Evolutionary conservation across 2,888 invertebrate genomes (phyloP).

Genomic region (Amphimallon solstitiale): DNA sequence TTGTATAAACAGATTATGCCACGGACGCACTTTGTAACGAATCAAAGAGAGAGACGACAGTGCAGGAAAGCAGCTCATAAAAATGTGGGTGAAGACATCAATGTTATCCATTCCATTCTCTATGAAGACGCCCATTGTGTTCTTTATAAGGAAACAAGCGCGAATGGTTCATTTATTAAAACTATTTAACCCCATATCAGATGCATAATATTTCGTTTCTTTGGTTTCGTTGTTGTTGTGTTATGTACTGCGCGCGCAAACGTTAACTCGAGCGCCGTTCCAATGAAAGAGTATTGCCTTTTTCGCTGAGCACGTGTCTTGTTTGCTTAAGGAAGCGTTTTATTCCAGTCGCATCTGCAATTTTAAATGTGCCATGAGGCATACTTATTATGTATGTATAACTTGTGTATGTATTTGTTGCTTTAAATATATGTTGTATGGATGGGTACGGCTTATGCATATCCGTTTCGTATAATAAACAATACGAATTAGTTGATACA

Average conservation of each 20-base stretch:
- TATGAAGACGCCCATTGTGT: slow-evolving; percentile 31
- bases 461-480: neutral
- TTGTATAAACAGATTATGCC: neutral
- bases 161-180: slow-evolving; percentile 31
- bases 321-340: slow-evolving; percentile 30
- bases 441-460: slow-evolving; percentile 15
- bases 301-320: slow-evolving; percentile 29
- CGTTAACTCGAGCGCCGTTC: neutral
- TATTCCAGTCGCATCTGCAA: slow-evolving; percentile 33
- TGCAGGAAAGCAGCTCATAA: slow-evolving; percentile 9
- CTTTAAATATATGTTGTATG: neutral
- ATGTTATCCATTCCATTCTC: slow-evolving; percentile 24
- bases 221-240: neutral
- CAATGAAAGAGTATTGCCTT: slow-evolving; percentile 34
- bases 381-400: slow-evolving; percentile 12
- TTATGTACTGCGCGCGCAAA: neutral
- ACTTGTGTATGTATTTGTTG: neutral
- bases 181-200: slow-evolving; percentile 32
- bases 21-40: neutral
- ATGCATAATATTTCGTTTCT: slow-evolving; percentile 29
- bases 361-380: slow-evolving; percentile 31
- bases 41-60: neutral
- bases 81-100: slow-evolving; percentile 35
- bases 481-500: no score
- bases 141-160: slow-evolving; percentile 33